These are phyloP conservation scores for Pseudomyrmex concolor DNA, from an alignment of 1,140 invertebrate genomes.

Conservation along the genomic window DNA sequence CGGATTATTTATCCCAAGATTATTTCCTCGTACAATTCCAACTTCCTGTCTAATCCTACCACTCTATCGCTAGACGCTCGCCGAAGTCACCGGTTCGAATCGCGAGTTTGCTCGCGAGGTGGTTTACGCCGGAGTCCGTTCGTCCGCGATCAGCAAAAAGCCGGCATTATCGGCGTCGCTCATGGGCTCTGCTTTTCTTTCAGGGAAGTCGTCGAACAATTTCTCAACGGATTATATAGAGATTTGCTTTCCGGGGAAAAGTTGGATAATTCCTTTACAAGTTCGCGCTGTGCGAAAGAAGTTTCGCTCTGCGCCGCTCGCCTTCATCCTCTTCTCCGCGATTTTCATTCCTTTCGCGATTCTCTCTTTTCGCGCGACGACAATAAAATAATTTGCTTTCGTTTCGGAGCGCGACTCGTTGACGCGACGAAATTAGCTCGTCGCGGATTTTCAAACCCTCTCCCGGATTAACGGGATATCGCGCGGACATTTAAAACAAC, in stretches of 20 bases:
- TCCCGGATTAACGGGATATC: conserved; percentile 62
- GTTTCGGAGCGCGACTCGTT: conserved; percentile 15
- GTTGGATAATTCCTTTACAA: conserved; percentile 68
- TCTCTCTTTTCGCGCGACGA: neutral
- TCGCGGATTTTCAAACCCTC: neutral
- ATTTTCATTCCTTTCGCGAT: neutral
- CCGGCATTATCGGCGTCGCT: conserved; percentile 42
- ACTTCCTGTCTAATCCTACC: conserved; percentile 59
- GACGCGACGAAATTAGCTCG: conserved; percentile 51
- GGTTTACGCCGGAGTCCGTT: conserved; percentile 48
- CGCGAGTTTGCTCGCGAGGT: conserved; percentile 1
- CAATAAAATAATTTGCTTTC: conserved; percentile 64
- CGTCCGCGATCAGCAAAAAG: conserved; percentile 26
- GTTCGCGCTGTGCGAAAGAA: conserved; percentile 37
- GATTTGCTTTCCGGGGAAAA: conserved; percentile 54
- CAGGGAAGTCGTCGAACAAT: conserved; percentile 66
- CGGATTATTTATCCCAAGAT: conserved; percentile 63
- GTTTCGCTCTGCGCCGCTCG: conserved; percentile 6
- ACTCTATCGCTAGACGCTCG: conserved; percentile 8
- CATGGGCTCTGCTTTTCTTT: conserved; percentile 59
- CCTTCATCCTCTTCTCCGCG: neutral
- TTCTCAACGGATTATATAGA: conserved; percentile 67
- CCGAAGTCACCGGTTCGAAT: conserved; percentile 1
- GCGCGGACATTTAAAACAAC: neutral
- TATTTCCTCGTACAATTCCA: conserved; percentile 62